A percentile compares a stretch with the other conserved stretches of the same genome.
These are phyloP conservation scores for Tangara arthus DNA, from an alignment of 2,797 vertebrate species.

Conservation along the genomic window DNA sequence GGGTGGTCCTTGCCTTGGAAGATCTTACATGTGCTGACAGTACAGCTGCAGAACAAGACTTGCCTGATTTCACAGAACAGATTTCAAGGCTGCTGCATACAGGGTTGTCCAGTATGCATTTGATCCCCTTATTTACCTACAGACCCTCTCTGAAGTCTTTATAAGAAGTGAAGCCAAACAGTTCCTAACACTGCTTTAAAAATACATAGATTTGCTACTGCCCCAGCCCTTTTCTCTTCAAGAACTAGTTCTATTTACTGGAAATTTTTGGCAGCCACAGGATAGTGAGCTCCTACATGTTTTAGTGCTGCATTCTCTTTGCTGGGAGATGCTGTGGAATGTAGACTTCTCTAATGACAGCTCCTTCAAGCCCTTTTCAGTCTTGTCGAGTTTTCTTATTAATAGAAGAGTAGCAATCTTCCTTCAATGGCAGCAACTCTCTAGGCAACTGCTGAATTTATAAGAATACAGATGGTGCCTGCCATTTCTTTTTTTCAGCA, in stretches of 20 bases:
- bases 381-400: constrained; percentile 50
- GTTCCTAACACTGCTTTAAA: background rate
- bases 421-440: constrained; percentile 51
- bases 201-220: background rate
- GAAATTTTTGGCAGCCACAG: background rate
- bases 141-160: background rate
- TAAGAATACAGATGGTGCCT: constrained; percentile 59
- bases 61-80: background rate
- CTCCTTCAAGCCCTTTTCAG: constrained; percentile 37
- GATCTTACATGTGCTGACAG: background rate
- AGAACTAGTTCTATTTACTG: background rate
- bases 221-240: background rate
- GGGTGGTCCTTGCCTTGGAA: background rate
- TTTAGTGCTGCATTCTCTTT: background rate
- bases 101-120: background rate
- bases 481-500: constrained; percentile 45
- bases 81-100: background rate
- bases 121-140: background rate
- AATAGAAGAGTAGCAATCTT: constrained; percentile 44
- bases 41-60: background rate
- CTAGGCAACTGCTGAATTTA: constrained; percentile 49
- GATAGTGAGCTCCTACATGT: background rate
- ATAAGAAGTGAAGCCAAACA: background rate
- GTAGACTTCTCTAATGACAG: constrained; percentile 21
- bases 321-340: constrained; percentile 15